phyloP scores from a whole-genome alignment of 2,797 vertebrate genomes.

The Eutrigla gurnardus region DNA sequence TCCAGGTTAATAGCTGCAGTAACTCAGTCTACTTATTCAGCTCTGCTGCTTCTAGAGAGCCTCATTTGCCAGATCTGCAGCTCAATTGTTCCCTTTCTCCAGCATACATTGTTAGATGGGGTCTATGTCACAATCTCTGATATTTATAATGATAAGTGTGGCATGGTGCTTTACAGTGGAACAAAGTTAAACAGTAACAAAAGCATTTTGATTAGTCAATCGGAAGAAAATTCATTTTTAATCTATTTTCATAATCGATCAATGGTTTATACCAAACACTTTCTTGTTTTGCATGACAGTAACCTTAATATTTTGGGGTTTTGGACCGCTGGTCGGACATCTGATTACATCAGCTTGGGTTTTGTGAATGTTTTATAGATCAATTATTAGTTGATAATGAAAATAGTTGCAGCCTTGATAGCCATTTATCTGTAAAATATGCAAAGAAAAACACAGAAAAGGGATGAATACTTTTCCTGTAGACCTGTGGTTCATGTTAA shows the following conservation, averaged over 20 bases:
- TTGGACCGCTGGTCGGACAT: neutral
- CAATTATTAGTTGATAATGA: neutral
- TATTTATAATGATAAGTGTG: neutral
- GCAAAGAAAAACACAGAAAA: neutral
- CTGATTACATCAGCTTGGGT: neutral
- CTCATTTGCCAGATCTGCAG: conserved; percentile 52
- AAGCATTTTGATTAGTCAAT: neutral
- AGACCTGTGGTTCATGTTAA: neutral
- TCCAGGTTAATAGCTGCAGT: conserved; percentile 70
- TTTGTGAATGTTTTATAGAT: neutral
- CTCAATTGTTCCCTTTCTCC: conserved; percentile 19
- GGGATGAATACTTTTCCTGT: neutral
- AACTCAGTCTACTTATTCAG: conserved; percentile 63
- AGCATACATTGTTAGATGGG: neutral
- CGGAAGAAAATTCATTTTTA: neutral
- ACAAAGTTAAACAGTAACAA: neutral
- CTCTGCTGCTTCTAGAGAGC: conserved; percentile 59
- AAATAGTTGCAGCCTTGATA: neutral
- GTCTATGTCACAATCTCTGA: neutral
- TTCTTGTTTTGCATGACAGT: neutral
- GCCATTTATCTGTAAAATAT: neutral
- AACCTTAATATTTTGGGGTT: neutral
- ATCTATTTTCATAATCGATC: neutral
- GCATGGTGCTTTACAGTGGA: conserved; percentile 3
- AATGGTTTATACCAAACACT: neutral